Evolutionary conservation across 2,888 invertebrate species (phyloP).

Genomic region (Tribolium freemani): DNA sequence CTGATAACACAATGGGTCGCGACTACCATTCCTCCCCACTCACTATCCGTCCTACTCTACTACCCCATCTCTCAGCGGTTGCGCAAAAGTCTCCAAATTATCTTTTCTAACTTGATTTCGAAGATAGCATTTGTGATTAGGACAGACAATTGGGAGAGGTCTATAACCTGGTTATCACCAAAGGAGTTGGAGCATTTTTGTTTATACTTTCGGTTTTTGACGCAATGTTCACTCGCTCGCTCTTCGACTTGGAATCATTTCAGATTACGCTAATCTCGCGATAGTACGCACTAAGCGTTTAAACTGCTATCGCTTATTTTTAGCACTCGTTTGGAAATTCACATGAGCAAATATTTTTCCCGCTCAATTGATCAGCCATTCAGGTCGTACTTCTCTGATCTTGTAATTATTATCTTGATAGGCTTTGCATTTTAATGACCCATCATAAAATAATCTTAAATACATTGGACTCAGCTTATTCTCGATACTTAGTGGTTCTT

Average conservation of each 20-base stretch:
- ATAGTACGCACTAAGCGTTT: not conserved
- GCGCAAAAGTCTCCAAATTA: conserved; percentile 51
- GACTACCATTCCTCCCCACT: conserved; percentile 51
- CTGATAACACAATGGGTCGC: conserved; percentile 56
- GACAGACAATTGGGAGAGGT: conserved; percentile 15
- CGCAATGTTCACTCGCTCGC: too few species aligned
- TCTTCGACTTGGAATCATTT: too few species aligned
- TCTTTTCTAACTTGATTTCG: conserved; percentile 15
- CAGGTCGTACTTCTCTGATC: conserved; percentile 7
- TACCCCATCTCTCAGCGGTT: conserved; percentile 55
- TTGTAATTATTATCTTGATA: conserved; percentile 18
- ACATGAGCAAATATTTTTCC: not conserved
- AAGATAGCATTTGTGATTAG: conserved; percentile 9
- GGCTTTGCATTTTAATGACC: conserved; percentile 27
- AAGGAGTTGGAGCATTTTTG: too few species aligned
- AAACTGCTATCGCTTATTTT: too few species aligned
- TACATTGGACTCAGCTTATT: not conserved
- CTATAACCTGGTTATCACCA: conserved; percentile 27
- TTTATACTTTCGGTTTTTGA: too few species aligned
- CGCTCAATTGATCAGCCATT: not conserved
- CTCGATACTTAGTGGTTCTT: too few species aligned
- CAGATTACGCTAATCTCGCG: conserved; percentile 9
- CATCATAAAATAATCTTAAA: conserved; percentile 11
- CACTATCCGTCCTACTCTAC: conserved; percentile 49
- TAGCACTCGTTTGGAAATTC: too few species aligned